These are phyloP conservation scores for Drosophila kuntzei DNA, from an alignment of 2,888 invertebrate species.

Conservation along the genomic window DNA sequence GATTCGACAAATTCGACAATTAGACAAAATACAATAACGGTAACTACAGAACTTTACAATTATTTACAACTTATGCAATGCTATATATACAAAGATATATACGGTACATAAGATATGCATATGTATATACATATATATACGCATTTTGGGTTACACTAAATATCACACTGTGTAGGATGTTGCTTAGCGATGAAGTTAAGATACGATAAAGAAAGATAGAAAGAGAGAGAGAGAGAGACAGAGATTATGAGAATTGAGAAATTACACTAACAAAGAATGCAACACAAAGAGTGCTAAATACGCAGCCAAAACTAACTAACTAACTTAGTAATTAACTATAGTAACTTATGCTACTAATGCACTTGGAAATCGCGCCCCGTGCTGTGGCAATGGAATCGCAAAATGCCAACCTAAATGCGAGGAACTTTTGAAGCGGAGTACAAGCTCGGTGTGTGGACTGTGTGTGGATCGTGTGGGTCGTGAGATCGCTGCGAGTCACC, in stretches of 20 bases:
- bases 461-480: constrained; percentile 20
- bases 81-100: constrained; percentile 47
- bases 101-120: constrained; percentile 7
- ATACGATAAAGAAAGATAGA: constrained; percentile 35
- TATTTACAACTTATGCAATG: constrained; percentile 64
- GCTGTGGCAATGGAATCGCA: constrained; percentile 55
- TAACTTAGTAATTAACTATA: constrained; percentile 22
- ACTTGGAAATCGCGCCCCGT: constrained; percentile 72
- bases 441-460: constrained; percentile 24
- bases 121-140: constrained; percentile 56
- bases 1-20: constrained; percentile 28
- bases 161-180: constrained; percentile 85
- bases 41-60: constrained; percentile 70
- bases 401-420: constrained; percentile 56
- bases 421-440: constrained; percentile 67
- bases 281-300: constrained; percentile 59
- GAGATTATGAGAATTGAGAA: constrained; percentile 40
- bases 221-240: constrained; percentile 7
- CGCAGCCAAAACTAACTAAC: constrained; percentile 45
- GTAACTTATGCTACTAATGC: constrained; percentile 67
- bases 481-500: constrained; percentile 61
- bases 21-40: constrained; percentile 74
- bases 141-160: constrained; percentile 81
- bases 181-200: constrained; percentile 65
- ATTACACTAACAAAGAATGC: constrained; percentile 64